Evolutionary conservation across 1,140 invertebrate species (phyloP).

Genomic region (Antheraea pernyi): DNA sequence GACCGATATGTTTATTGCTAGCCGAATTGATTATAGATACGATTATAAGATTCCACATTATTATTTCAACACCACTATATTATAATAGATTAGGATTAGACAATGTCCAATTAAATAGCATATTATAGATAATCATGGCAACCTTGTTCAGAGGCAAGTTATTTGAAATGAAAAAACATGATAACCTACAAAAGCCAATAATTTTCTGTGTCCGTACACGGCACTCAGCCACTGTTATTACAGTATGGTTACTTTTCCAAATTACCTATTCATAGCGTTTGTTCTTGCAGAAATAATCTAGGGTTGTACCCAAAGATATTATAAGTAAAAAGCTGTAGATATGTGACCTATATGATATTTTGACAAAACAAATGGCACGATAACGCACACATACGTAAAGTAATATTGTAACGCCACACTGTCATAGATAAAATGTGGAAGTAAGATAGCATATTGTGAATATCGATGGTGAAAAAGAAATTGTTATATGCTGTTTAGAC

Average conservation of each 20-base stretch:
- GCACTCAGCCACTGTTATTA: background rate
- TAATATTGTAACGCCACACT: no score
- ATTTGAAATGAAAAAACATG: no score
- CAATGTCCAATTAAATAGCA: background rate
- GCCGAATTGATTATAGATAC: slow-evolving; percentile 29
- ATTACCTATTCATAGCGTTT: background rate
- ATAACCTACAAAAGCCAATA: no score
- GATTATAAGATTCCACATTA: slow-evolving; percentile 11
- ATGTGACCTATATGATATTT: no score
- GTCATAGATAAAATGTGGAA: no score
- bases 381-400: no score
- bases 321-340: no score
- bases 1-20: slow-evolving; percentile 25
- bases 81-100: slow-evolving; percentile 9
- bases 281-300: background rate
- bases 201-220: background rate
- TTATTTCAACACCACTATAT: slow-evolving; percentile 4
- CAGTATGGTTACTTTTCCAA: background rate
- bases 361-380: no score
- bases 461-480: no score
- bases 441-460: no score
- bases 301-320: background rate
- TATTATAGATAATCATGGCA: background rate
- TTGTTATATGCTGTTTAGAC: no score
- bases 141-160: background rate